Conservation (phyloP, 2,888 invertebrate species). For the Mycalesis mineus region DNA sequence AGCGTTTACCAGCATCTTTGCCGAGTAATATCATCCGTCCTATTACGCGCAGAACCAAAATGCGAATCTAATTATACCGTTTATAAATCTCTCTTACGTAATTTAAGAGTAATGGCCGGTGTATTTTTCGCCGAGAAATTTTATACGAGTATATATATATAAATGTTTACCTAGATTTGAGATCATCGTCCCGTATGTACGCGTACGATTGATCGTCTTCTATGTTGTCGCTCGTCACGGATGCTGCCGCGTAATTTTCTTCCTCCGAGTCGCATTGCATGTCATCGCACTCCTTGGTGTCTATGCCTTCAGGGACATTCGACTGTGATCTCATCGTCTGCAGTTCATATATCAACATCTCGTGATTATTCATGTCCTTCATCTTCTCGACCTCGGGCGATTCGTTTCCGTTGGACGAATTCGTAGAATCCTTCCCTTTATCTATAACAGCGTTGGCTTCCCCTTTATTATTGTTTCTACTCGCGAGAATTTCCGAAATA, state of each 20-base stretch:
- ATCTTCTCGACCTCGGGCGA: conserved; percentile 53
- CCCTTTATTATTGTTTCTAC: conserved; percentile 70
- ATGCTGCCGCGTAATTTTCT: conserved; percentile 64
- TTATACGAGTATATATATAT: not conserved
- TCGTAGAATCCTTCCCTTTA: conserved; percentile 63
- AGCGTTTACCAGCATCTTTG: not conserved
- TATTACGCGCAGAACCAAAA: not conserved
- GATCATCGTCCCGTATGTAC: conserved; percentile 68
- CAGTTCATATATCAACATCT: conserved; percentile 83
- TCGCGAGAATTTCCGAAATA: conserved; percentile 73
- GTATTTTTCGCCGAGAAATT: not conserved
- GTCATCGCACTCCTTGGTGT: conserved; percentile 44
- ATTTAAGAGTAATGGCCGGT: not conserved
- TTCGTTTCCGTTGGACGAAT: conserved; percentile 48
- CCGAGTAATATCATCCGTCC: not conserved
- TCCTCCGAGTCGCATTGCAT: conserved; percentile 62
- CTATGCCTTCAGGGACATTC: conserved; percentile 53
- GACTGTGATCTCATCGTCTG: conserved; percentile 81
- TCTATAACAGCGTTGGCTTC: conserved; percentile 69
- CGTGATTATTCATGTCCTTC: conserved; percentile 80
- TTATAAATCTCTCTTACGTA: conserved; percentile 3
- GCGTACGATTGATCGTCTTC: conserved; percentile 70
- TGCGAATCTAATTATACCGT: not conserved
- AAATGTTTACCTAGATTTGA: conserved; percentile 65
- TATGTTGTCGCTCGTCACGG: conserved; percentile 58